A percentile compares a stretch with the other conserved stretches of the same genome.
These are phyloP conservation scores for Empidonax traillii DNA, from an alignment of 2,113 vertebrate genomes.

Conservation along the genomic window DNA sequence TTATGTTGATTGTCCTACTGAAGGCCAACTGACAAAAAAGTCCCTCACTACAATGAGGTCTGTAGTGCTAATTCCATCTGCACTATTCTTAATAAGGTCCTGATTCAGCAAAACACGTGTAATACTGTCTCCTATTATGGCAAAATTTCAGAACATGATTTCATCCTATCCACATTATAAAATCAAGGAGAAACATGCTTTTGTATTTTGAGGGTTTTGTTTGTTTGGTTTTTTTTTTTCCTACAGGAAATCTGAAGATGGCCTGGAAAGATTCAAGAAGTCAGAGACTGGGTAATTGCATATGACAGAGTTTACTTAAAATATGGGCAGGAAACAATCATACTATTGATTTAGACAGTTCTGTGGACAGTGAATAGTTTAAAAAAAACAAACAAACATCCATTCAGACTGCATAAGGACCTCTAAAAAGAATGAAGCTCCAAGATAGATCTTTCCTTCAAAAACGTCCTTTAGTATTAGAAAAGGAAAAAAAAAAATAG, in stretches of 20 bases:
- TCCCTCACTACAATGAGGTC: not conserved
- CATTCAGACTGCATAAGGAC: not conserved
- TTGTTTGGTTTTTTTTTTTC: not conserved
- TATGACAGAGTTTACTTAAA: not conserved
- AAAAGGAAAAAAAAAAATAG: not conserved
- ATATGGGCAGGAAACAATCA: not conserved
- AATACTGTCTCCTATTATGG: not conserved
- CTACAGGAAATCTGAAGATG: not conserved
- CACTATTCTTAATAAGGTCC: not conserved
- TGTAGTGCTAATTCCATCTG: not conserved
- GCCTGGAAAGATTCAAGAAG: not conserved
- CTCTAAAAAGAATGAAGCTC: not conserved
- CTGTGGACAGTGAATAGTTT: not conserved
- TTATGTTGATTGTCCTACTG: not conserved
- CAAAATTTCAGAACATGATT: not conserved
- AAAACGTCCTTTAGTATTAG: not conserved
- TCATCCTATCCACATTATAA: not conserved
- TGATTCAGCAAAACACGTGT: not conserved
- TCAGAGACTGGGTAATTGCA: not conserved
- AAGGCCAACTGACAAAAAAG: not conserved
- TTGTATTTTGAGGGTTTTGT: not conserved
- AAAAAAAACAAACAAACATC: not conserved
- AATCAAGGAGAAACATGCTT: not conserved
- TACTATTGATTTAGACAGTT: not conserved
- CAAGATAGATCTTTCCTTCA: not conserved